Evolutionary conservation across 2,797 vertebrate species (phyloP), one percentile per base, ranked within the genome.

Genomic region (Schizopygopsis malacanthus): DNA sequence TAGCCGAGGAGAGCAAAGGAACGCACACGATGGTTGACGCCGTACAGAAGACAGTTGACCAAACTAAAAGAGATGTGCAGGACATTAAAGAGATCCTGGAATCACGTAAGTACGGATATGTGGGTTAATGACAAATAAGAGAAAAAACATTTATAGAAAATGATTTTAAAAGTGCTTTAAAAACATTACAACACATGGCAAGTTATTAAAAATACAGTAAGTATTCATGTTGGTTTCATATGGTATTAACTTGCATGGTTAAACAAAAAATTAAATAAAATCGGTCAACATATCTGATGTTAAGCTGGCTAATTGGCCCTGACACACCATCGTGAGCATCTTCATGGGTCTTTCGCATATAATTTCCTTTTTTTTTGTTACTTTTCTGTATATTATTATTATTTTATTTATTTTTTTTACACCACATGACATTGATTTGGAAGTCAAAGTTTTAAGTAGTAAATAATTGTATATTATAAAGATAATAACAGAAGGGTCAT

Each of bases 91-190:
- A 33, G 1, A 89, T 93, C 0, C 1, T 95, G 82, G 54, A 90
- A 9, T 88, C 82, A 11, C 71, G 95, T 96, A 89, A 94, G 94
- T 94, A 85, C 12, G 18, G 71, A 52, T 3, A 56, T 8, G 18
- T 37, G 18, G 3, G 47, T 20, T 28, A 76, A 13, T 37, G 67
- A 39, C 8, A 70, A 41, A 22, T 11, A 54, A 37, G 8, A 33
- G 9, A 0, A 73, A 73, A 71, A 4, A 67, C 25, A 25, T 4
- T 56, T 56, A 8, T 56, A 56, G 18, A 56, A 54, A 56, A 54
- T 54, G 5, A 18, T 54, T 50, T 52, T 8, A 56, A 22, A 56
- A 56, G 22, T 22, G 20, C 8, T 43, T n/a, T 59, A 59, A 59
- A n/a, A 22, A 56, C 45, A 45, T 13, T 50, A 50, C 47, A 50